Conservation (phyloP, 2,113 vertebrate genomes). For the Parotia lawesii region DNA sequence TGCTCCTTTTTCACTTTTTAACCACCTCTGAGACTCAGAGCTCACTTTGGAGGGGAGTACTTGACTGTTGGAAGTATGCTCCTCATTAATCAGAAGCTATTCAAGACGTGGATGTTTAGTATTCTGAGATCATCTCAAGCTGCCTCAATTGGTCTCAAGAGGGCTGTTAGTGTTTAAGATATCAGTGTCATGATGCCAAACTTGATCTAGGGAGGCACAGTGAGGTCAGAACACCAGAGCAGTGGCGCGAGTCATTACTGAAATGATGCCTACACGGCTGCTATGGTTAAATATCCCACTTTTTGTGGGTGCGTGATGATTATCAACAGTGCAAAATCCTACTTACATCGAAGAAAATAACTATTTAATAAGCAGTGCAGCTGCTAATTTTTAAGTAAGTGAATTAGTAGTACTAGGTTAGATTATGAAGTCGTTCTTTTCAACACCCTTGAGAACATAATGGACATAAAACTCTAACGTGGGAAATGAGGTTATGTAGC, state of each 20-base stretch:
- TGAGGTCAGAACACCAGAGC: not conserved
- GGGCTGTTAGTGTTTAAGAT: constrained; percentile 10
- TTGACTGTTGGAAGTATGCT: not conserved
- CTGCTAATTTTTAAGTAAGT: not conserved
- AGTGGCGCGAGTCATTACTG: constrained; percentile 4
- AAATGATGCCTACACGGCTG: not conserved
- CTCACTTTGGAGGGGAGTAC: not conserved
- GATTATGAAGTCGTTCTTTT: not conserved
- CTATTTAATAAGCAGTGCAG: not conserved
- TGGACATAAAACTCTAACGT: not conserved
- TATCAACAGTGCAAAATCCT: not conserved
- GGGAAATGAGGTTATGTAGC: not conserved
- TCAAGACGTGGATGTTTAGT: not conserved
- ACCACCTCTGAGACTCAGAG: not conserved
- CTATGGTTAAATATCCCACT: not conserved
- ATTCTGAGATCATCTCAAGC: constrained; percentile 37
- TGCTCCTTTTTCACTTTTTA: not conserved
- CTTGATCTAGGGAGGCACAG: constrained; percentile 21
- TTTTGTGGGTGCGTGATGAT: not conserved
- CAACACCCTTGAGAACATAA: not conserved
- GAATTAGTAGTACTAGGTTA: not conserved
- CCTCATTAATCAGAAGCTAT: not conserved
- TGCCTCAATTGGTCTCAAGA: constrained; percentile 4
- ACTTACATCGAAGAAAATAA: not conserved
- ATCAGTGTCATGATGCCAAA: constrained; percentile 27